Evolutionary conservation across 2,888 invertebrate species (phyloP), one percentile per base, ranked within the genome.

Genomic region (Drosophila multiciliata): DNA sequence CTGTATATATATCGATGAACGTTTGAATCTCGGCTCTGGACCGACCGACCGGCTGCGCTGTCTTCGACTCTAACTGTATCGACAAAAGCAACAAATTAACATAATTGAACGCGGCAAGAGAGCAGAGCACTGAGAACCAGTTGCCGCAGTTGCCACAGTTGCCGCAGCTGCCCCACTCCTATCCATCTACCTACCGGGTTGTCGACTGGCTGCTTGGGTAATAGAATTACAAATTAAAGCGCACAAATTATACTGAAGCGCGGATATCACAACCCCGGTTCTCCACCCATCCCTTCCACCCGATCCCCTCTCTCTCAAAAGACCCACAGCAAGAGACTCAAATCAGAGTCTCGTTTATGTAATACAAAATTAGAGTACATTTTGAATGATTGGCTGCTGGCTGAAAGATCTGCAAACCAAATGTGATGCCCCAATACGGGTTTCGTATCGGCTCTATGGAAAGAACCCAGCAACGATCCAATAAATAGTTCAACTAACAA

Each of bases 151-250:
- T 45, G 69, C 59, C 50, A 38, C 64, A 76, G 82, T 75, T 83
- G 79, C 69, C 52, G 5, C 26, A 5, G 26, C 5, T 26, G 26
- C 26, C 29, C 29, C 29, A 29, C 29, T 29, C 29, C 29, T 29
- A 29, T 29, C 29, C 6, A 6, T 48, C 45, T 4, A 15, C 38
- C 82, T 66, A 67, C 59, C 65, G 64, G 73, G 48, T 61, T 55
- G 78, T 66, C 48, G 53, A 54, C 59, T 79, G 45, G 26, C 45
- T 45, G 89, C 76, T 73, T 71, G 87, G 88, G 86, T 89, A 87
- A 87, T 87, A 87, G 87, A 87, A 87, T 87, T 87, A 87, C 87
- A 87, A 89, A 89, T 87, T 89, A 87, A 87, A 87, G 88, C 90
- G 87, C 90, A 87, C 87, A 87, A 87, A 87, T 89, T 87, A 87